Evolutionary conservation across 2,888 invertebrate genomes (phyloP), one percentile per base, ranked within the genome.

Genomic region (Archips crataeganus): DNA sequence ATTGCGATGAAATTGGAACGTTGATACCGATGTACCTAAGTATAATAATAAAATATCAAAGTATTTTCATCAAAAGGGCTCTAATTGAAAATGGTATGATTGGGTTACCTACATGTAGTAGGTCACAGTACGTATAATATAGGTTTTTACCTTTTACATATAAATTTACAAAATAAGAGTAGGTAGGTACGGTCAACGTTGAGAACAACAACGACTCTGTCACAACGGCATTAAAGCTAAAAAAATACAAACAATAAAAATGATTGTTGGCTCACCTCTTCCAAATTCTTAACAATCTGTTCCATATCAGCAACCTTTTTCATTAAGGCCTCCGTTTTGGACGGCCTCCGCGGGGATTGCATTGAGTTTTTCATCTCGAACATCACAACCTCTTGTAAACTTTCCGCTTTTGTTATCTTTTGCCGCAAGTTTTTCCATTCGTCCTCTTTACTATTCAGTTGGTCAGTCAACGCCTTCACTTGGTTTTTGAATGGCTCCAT

Each of bases 301-400:
- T 96, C 96, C 81, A 96, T 94, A 79, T 96, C 96, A 70, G 91
- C 89, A 64, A 97, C 95, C 82, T 95, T 95, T 77, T 94, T 92
- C 80, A 94, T 95, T 81, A 96, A 92, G 77, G 95, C 92, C 78
- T 97, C 97, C 88, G 96, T 96, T 88, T 86, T 92, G 34, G 93
- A 94, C 0, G 93, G 94, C 77, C 90, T 90, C 80, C 93, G 86
- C 15, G 94, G 93, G n/a, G 94, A 94, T 78, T 90, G 91, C 92
- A 92, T 92, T 74, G 94, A 91, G 82, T 94, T 94, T 86, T 90
- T 92, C 90, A 93, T 94, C 87, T 94, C 94, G 77, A 90, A 89
- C 85, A 89, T 91, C 75, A 95, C 95, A 77, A 95, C 90, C 81
- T 93, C 92, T 80, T 96, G 90, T 79, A 95, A 92, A 83, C 90